Conservation (phyloP, 1,140 invertebrate species). For the Centruroides sculpturatus region DNA sequence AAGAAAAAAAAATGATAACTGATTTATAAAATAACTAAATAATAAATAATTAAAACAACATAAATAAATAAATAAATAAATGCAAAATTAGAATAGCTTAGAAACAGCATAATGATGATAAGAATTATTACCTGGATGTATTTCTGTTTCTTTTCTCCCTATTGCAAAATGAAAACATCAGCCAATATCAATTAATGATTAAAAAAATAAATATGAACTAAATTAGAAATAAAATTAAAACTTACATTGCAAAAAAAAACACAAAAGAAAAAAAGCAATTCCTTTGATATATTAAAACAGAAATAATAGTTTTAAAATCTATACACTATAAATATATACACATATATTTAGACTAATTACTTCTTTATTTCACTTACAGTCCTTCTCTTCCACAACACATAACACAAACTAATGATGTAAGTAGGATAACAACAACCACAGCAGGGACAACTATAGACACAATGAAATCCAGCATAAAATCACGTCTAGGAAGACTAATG, state of each 20-base stretch:
- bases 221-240: background rate
- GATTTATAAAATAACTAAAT: too few species aligned
- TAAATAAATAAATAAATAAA: too few species aligned
- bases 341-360: background rate
- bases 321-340: too few species aligned
- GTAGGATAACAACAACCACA: constrained; percentile 46
- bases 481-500: constrained; percentile 45
- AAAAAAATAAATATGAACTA: background rate
- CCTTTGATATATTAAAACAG: background rate
- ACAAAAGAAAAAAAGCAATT: background rate
- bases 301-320: background rate
- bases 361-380: constrained; percentile 44
- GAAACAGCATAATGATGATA: too few species aligned
- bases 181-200: background rate
- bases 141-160: background rate
- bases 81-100: too few species aligned
- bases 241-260: background rate
- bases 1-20: too few species aligned
- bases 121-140: background rate
- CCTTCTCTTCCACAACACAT: constrained; percentile 61
- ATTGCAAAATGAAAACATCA: background rate
- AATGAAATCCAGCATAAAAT: constrained; percentile 51
- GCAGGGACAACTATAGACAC: constrained; percentile 54
- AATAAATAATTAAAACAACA: too few species aligned
- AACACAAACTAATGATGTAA: constrained; percentile 48